phyloP scores from a whole-genome alignment of 1,140 invertebrate species.

The Hirudo medicinalis region DNA sequence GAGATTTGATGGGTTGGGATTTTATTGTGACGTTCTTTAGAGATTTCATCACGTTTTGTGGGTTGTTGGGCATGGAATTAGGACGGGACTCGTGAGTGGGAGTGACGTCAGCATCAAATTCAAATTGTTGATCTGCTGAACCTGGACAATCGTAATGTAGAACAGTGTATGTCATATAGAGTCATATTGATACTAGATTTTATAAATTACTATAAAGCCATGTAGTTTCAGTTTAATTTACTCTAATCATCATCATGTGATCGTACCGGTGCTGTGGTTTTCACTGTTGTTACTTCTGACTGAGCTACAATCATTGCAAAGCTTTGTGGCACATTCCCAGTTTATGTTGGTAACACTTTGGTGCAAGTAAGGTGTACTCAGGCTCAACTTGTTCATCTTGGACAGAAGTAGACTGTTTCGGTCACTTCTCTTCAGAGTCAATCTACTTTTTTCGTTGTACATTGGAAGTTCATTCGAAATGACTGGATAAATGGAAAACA shows the following conservation, averaged over 20 bases:
- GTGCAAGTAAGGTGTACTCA: slow-evolving; percentile 8
- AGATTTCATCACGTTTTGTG: too few relatives aligned
- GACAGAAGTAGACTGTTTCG: not conserved
- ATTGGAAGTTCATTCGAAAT: too few relatives aligned
- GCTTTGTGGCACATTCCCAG: not conserved
- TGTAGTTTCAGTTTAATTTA: too few relatives aligned
- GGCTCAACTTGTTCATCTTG: not conserved
- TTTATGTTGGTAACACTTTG: not conserved
- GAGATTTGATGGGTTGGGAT: not conserved
- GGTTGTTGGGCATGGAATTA: not conserved
- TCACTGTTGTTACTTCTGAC: slow-evolving; percentile 5
- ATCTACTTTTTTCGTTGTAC: too few relatives aligned
- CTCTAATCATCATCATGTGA: not conserved
- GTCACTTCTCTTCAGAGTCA: too few relatives aligned
- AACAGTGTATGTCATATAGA: too few relatives aligned
- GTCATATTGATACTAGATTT: too few relatives aligned
- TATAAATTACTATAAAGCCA: too few relatives aligned
- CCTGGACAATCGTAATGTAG: not conserved
- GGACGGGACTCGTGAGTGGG: not conserved
- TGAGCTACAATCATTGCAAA: not conserved
- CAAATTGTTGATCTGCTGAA: slow-evolving; percentile 6
- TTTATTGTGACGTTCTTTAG: not conserved
- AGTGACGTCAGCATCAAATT: not conserved
- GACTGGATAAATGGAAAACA: too few relatives aligned
- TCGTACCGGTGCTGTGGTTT: not conserved